Conservation (phyloP, 2,888 invertebrate genomes). For the Melinopterus prodromus region DNA sequence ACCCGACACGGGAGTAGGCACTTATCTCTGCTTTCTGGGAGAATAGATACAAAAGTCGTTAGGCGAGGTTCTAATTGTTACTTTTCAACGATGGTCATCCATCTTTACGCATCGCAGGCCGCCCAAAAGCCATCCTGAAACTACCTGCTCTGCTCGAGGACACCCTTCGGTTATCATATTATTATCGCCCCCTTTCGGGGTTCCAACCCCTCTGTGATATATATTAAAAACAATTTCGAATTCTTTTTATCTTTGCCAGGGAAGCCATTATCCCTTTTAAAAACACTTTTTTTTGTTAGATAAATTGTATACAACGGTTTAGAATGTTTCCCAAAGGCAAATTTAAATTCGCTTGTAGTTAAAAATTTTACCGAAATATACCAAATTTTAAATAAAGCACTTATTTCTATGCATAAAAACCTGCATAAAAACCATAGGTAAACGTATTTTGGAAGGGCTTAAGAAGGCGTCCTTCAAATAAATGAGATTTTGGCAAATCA, state of each 20-base stretch:
- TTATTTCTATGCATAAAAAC: no score
- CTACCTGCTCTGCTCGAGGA: conserved; percentile 54
- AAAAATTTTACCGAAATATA: no score
- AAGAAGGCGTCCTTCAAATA: no score
- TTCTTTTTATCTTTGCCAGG: neutral
- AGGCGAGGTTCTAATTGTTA: conserved; percentile 55
- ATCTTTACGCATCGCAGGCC: conserved; percentile 55
- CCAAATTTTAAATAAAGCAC: no score
- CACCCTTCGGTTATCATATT: conserved; percentile 47
- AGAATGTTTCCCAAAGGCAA: no score
- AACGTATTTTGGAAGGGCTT: no score
- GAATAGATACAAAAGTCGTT: conserved; percentile 49
- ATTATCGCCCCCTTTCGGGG: conserved; percentile 37
- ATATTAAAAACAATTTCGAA: neutral
- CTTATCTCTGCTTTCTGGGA: conserved; percentile 49
- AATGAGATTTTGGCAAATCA: no score
- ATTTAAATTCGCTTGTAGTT: no score
- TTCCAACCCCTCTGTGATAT: neutral
- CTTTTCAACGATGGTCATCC: conserved; percentile 57
- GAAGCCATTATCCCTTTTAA: neutral
- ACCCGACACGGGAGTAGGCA: conserved; percentile 36
- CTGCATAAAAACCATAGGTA: no score
- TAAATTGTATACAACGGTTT: no score
- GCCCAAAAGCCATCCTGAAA: conserved; percentile 54
- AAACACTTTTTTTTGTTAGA: neutral